Evolutionary conservation across 2,797 vertebrate species (phyloP).

Genomic region (Alfaro cultratus): DNA sequence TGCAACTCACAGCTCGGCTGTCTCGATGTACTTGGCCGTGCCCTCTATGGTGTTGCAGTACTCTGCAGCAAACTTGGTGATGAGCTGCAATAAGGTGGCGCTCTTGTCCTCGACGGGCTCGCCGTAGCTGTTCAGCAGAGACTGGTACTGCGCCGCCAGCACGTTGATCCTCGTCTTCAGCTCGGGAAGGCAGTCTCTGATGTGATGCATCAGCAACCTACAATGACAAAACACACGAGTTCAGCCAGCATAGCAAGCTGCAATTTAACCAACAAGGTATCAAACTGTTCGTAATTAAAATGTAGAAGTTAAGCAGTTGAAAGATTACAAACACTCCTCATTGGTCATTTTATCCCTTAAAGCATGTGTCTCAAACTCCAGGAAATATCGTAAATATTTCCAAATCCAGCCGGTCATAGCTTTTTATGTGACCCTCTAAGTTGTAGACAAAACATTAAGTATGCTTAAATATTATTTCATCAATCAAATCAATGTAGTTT

Average conservation of each 20-base stretch:
- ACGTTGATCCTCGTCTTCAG: slow-evolving; percentile 98
- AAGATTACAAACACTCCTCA: not conserved
- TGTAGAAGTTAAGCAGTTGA: not conserved
- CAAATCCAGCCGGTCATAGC: too few species aligned
- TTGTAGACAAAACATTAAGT: too few species aligned
- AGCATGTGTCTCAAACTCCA: too few species aligned
- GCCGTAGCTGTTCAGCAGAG: slow-evolving; percentile 93
- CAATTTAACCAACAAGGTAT: not conserved
- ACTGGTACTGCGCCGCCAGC: slow-evolving; percentile 95
- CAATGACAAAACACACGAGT: not conserved
- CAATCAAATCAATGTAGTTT: too few species aligned
- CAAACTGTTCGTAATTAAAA: not conserved
- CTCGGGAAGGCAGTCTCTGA: slow-evolving; percentile 96
- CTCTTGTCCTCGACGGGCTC: slow-evolving; percentile 96
- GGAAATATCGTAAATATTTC: too few species aligned
- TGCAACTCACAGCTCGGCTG: slow-evolving; percentile 91
- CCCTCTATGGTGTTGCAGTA: slow-evolving; percentile 99
- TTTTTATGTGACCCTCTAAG: too few species aligned
- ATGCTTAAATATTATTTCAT: too few species aligned
- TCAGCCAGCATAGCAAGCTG: not conserved
- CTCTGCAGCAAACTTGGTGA: slow-evolving; percentile 98
- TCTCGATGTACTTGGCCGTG: slow-evolving; percentile 98
- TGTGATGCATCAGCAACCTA: slow-evolving; percentile 98
- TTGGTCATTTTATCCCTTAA: not conserved
- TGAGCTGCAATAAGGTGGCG: slow-evolving; percentile 94